A percentile compares a stretch with the other conserved stretches of the same genome.
These are phyloP conservation scores for Atrichornis clamosus DNA, from an alignment of 2,113 vertebrate genomes.

Conservation along the genomic window DNA sequence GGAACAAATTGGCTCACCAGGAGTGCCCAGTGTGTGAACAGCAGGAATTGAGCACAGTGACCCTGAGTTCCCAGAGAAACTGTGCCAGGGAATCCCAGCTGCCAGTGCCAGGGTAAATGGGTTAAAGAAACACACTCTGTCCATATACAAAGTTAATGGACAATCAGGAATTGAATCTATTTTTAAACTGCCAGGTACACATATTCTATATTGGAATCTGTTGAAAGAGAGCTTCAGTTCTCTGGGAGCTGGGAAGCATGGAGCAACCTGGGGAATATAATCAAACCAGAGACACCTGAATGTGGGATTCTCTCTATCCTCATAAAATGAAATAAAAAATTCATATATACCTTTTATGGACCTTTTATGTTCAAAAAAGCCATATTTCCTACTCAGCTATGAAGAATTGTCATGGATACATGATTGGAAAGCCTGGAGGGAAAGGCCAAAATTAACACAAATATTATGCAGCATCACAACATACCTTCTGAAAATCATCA, in stretches of 20 bases:
- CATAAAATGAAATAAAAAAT: background rate
- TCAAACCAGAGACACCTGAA: background rate
- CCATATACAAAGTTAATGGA: background rate
- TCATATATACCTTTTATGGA: background rate
- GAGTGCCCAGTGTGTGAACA: background rate
- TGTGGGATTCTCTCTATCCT: background rate
- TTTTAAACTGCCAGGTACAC: background rate
- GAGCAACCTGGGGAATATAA: background rate
- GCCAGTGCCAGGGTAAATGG: background rate
- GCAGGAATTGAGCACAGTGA: background rate
- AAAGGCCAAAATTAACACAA: background rate
- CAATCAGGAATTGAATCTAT: background rate
- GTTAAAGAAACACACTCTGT: background rate
- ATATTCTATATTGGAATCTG: background rate
- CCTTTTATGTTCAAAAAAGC: background rate
- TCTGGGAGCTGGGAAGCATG: background rate
- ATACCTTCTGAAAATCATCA: constrained; percentile 98
- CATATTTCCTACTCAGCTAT: background rate
- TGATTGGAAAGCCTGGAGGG: background rate
- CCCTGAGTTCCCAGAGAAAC: background rate
- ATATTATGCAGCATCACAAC: background rate
- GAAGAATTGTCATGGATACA: background rate
- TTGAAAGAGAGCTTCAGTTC: background rate
- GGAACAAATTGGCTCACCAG: background rate
- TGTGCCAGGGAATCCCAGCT: background rate